Base-by-base conservation (phyloP, 2,888 invertebrate species). In the Synergus umbraculus region DNA sequence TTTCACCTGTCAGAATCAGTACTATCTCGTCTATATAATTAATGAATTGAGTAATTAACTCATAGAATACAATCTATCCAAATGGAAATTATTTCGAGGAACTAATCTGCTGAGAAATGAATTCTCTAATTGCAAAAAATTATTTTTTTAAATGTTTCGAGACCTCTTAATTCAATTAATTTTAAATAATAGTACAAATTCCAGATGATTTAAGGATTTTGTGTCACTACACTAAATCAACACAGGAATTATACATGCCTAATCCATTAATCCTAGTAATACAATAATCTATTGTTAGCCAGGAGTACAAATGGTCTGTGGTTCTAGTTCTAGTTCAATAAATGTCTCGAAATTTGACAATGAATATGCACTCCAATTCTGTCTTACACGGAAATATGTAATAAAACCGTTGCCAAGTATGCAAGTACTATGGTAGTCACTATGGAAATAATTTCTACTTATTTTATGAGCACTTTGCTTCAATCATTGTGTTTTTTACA, bases 241-340 rank as follows among this genome's bases (percentile, higher is more conserved):
- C 18, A 10, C 9, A 18, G 43, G 18, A 41, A 43, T 65, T 65
- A 65, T 66, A 44, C 9, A 66, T 41, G 66, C 43, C 43, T 66
- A 43, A 44, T 43, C 43, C 66, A 64, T 29, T 64, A 64, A 29
- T 13, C 64, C 64, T 29, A 29, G 64, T 37, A 66, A 43, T 18
- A 44, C 43, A 66, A 66, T 66, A 66, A 66, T 44, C 43, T 44
- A 44, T 44, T 66, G 7, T 66, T 66, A 8, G 66, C 43, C 43
- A 66, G 43, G 66, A 64, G 29, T 29, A 64, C 64, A 64, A 64
- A 64, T 64, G 29, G 64, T 12, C 29, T 29, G 13, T 4, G 64
- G 22, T 1, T 22, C 22, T 22, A 22, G 29, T 64, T 29, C 64
- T 64, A 37, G 37, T 64, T 29, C 64, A 37, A 66, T 66, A 44